These are phyloP conservation scores for Arctia plantaginis DNA, from an alignment of 2,888 invertebrate genomes.

Conservation along the genomic window DNA sequence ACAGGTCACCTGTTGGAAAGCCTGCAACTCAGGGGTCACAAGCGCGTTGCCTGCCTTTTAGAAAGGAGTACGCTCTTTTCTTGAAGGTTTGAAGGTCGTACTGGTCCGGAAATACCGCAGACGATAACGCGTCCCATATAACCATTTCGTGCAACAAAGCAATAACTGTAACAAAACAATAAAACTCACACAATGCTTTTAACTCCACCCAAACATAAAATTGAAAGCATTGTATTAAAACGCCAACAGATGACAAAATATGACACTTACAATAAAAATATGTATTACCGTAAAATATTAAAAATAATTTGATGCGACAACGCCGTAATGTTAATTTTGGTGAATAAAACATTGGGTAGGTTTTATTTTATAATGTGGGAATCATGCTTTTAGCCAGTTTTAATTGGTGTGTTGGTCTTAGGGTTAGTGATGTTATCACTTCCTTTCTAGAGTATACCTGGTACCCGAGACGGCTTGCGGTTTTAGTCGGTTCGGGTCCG, in stretches of 20 bases:
- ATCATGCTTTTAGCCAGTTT: background rate
- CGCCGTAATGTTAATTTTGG: background rate
- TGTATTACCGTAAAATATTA: background rate
- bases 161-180: conserved; percentile 16
- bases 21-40: too few species aligned
- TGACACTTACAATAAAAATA: background rate
- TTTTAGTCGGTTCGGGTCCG: too few species aligned
- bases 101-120: too few species aligned
- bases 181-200: conserved; percentile 13
- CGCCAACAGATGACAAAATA: conserved; percentile 3
- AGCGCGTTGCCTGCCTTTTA: too few species aligned
- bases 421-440: too few species aligned
- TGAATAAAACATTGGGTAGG: background rate
- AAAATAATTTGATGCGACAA: background rate
- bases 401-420: background rate
- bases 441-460: too few species aligned
- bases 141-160: conserved; percentile 9
- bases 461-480: too few species aligned
- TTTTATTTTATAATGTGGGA: background rate
- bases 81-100: too few species aligned
- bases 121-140: background rate
- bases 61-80: too few species aligned
- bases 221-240: conserved; percentile 16
- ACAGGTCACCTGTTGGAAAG: too few species aligned
- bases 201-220: conserved; percentile 15